phyloP scores from a whole-genome alignment of 2,888 invertebrate species.

The Melanophora roralis region DNA sequence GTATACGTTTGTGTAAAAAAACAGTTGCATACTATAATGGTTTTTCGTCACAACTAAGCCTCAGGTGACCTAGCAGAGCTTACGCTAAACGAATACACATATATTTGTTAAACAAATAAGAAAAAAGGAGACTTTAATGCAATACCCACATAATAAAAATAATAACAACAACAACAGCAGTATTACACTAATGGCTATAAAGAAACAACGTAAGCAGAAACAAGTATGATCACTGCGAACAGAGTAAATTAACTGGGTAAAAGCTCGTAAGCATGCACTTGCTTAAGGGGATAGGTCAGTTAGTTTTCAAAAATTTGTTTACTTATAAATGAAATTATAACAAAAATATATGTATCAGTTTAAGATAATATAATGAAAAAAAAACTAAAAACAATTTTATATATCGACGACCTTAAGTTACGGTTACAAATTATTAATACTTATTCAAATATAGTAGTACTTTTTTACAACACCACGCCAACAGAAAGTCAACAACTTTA shows the following conservation, averaged over 20 bases:
- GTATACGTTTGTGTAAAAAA: slow-evolving; percentile 18
- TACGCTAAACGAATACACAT: slow-evolving; percentile 41
- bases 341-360: too few relatives aligned
- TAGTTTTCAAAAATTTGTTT: neutral
- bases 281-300: slow-evolving; percentile 25
- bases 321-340: too few relatives aligned
- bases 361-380: too few relatives aligned
- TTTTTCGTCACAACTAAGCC: slow-evolving; percentile 61
- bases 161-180: neutral
- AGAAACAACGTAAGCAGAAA: neutral
- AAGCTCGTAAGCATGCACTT: slow-evolving; percentile 9
- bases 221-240: slow-evolving; percentile 19
- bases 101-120: neutral
- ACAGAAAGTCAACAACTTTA: too few relatives aligned
- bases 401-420: too few relatives aligned
- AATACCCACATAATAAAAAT: slow-evolving; percentile 1
- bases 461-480: too few relatives aligned
- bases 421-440: too few relatives aligned
- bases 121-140: neutral
- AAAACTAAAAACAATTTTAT: too few relatives aligned
- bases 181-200: neutral
- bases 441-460: too few relatives aligned
- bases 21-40: slow-evolving; percentile 58
- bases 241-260: slow-evolving; percentile 30
- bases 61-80: slow-evolving; percentile 57